Evolutionary conservation across 2,797 vertebrate genomes (phyloP), one percentile per base, ranked within the genome.

Genomic region (Enteromius viviparus): DNA sequence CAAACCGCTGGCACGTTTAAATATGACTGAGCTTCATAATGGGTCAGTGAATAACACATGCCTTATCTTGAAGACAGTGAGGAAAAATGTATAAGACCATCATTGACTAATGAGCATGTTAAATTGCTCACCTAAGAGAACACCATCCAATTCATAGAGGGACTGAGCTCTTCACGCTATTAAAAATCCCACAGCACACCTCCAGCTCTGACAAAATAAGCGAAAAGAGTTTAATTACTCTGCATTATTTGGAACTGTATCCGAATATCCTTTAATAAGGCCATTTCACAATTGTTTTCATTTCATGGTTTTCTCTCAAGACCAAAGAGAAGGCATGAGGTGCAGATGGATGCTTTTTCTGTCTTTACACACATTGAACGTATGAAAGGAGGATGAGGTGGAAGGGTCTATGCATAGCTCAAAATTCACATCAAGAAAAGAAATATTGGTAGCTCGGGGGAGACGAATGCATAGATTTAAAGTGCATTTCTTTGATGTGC

Each of bases 41-140:
- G 71, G 71, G 64, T 76, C 74, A 86, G 23, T n/a, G 85, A 69
- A 76, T 83, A 69, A 68, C 29, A 86, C 66, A 76, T 53, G 11
- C 64, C 64, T 62, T 70, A 58, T 70, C 74, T 70, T 40, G 6
- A 26, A 75, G 23, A 80, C 11, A 84, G 17, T 69, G 69, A 62
- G 26, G 69, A 74, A 78, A 34, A 74, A 72, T 69, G 51, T 29
- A 42, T 51, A 62, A 55, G 58, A 72, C 47, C 17, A 45, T 72
- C 23, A 45, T 23, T 42, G 37, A 21, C 45, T 74, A 58, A 80
- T 84, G 60, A 53, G 58, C 34, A 47, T 62, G 70, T 47, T 47
- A 53, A 47, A 51, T 68, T 82, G 65, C 77, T 37, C 81, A 83
- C 64, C 64, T 60, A 65, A 78, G 42, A 47, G 40, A 69, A 49